These are phyloP conservation scores for Eulemur albifrons DNA, from an alignment of 2,797 vertebrate genomes.

Conservation along the genomic window DNA sequence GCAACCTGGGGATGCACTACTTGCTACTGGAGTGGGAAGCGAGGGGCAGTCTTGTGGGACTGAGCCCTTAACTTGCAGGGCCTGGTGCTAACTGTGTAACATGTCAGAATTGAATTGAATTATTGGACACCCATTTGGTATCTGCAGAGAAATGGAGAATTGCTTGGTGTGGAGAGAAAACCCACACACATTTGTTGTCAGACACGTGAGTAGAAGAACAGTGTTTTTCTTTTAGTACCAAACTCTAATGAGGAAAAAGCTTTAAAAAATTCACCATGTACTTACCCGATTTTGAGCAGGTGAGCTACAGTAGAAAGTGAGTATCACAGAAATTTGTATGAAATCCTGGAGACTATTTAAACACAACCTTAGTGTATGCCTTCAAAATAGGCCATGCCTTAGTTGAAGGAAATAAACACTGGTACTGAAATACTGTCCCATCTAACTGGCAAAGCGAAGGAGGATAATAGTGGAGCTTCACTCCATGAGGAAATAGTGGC, in stretches of 20 bases:
- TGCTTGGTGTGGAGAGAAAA: too few species aligned
- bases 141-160: too few species aligned
- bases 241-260: not conserved
- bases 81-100: too few species aligned
- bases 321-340: not conserved
- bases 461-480: not conserved
- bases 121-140: too few species aligned
- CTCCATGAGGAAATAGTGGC: not conserved
- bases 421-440: not conserved
- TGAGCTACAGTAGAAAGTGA: not conserved
- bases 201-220: not conserved
- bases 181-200: not conserved
- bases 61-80: too few species aligned
- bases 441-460: not conserved
- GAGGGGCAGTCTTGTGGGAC: too few species aligned
- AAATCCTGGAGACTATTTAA: not conserved
- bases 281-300: not conserved
- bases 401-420: not conserved
- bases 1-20: not conserved
- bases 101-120: too few species aligned
- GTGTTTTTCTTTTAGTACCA: not conserved
- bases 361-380: not conserved
- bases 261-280: conserved; percentile 6
- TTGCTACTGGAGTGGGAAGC: not conserved
- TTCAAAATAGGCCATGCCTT: not conserved